Conservation (phyloP, 1,140 invertebrate species). For the Leptinotarsa texana region DNA sequence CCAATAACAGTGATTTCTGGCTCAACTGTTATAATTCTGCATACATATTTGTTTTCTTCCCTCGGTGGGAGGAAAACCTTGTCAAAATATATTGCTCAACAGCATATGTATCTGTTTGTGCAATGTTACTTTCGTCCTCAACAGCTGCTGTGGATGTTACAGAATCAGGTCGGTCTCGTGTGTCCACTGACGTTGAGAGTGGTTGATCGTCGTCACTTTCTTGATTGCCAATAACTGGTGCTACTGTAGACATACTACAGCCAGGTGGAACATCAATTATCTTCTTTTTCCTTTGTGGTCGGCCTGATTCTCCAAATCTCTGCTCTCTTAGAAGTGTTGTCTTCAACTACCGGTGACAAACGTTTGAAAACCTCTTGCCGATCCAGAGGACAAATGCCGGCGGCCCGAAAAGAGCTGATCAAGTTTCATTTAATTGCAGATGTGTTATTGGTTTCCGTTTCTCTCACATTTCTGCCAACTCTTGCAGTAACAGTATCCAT, state of each 20-base stretch:
- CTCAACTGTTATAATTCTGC: too few species aligned
- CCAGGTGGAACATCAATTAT: background rate
- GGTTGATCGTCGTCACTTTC: too few species aligned
- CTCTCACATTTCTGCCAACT: background rate
- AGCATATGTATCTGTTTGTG: too few species aligned
- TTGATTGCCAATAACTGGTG: too few species aligned
- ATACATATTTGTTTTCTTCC: too few species aligned
- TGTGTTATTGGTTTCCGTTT: background rate
- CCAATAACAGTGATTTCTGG: too few species aligned
- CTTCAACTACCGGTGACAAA: background rate
- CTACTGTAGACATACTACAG: background rate
- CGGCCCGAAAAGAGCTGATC: background rate
- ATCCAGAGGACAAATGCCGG: background rate
- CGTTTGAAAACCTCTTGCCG: background rate
- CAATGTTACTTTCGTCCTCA: too few species aligned
- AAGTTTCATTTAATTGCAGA: background rate
- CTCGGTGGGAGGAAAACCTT: too few species aligned
- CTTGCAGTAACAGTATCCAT: background rate
- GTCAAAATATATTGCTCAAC: too few species aligned
- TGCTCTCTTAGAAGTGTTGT: background rate
- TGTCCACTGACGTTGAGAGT: too few species aligned
- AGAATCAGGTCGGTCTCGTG: too few species aligned
- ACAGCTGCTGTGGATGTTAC: too few species aligned
- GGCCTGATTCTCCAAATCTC: background rate
- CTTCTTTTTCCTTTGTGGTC: background rate